Evolutionary conservation across 2,888 invertebrate species (phyloP).

Genomic region (Lepidonotus clava): DNA sequence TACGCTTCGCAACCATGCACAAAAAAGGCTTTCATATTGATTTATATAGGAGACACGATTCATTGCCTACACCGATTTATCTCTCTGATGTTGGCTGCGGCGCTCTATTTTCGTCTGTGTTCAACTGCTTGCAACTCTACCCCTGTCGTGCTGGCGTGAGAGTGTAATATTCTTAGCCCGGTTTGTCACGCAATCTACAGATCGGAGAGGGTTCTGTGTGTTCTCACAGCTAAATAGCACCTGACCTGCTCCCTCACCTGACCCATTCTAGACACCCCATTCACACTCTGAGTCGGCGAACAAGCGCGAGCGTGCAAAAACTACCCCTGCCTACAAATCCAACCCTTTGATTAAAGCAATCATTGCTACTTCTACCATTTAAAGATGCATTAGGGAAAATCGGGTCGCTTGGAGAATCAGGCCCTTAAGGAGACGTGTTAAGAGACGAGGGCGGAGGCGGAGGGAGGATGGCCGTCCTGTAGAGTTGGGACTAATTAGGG

Average conservation of each 20-base stretch:
- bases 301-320: too few species aligned
- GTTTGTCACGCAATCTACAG: neutral
- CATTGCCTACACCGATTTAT: too few species aligned
- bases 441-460: neutral
- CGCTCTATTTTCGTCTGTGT: neutral
- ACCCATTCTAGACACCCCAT: slow-evolving; percentile 1
- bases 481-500: slow-evolving; percentile 36
- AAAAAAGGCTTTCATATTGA: too few species aligned
- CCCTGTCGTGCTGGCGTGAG: slow-evolving; percentile 24
- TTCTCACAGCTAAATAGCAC: slow-evolving; percentile 28
- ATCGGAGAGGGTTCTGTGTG: neutral
- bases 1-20: too few species aligned
- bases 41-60: too few species aligned
- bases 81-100: neutral
- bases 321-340: neutral
- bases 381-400: slow-evolving; percentile 42
- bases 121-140: neutral
- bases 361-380: neutral
- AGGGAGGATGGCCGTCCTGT: neutral
- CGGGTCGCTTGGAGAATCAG: neutral
- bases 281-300: too few species aligned
- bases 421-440: neutral
- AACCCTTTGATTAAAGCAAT: neutral
- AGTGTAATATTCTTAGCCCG: neutral
- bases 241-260: slow-evolving; percentile 14